Base-by-base conservation (phyloP, 37 sponge, comb jelly and placozoan genomes). In the Beroe ovata region DNA sequence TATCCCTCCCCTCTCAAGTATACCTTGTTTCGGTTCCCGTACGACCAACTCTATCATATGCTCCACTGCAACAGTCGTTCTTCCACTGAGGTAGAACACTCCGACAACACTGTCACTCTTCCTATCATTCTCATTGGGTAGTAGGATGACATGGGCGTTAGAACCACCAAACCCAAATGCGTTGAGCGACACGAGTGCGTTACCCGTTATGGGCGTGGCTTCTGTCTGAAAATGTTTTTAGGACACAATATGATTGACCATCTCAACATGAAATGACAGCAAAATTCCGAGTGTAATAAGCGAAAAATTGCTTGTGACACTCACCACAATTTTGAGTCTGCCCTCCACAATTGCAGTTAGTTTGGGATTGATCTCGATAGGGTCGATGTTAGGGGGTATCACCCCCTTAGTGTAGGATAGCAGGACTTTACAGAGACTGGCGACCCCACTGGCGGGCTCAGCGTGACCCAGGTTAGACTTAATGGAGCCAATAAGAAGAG, bases 401-500 rank as follows among this genome's bases (percentile, higher is more conserved):
- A 60, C 59, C 21, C 88, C 63, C 25, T 84, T 47, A 6, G 60
- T 41, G 22, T 59, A 88, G 59, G 58, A 47, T 89, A 90, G n/a
- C 62, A 71, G 66, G 38, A 71, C 61, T 30, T 90, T 90, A 28
- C 60, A 64, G 18, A 84, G 60, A 60, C 88, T 60, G 1, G 91
- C 91, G 1, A 90, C 88, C 21, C 91, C 91, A 90, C 42, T 26
- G 34, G 91, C 88, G 25, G 72, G 72, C 32, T 90, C 91, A 60
- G 88, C 60, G 88, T 90, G 91, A 6, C 91, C 91, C 41, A 90
- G 60, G 38, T 90, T 90, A 14, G 91, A 90, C 88, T 90, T 90
- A 61, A 72, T 66, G 20, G 91, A 90, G 19, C 91, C 91, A 21
- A 90, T 84, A 8, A 90, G 88, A 30, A 66, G 88, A n/a, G 69